Evolutionary conservation across 2,797 vertebrate genomes (phyloP).

Genomic region (Rhabdomys pumilio): DNA sequence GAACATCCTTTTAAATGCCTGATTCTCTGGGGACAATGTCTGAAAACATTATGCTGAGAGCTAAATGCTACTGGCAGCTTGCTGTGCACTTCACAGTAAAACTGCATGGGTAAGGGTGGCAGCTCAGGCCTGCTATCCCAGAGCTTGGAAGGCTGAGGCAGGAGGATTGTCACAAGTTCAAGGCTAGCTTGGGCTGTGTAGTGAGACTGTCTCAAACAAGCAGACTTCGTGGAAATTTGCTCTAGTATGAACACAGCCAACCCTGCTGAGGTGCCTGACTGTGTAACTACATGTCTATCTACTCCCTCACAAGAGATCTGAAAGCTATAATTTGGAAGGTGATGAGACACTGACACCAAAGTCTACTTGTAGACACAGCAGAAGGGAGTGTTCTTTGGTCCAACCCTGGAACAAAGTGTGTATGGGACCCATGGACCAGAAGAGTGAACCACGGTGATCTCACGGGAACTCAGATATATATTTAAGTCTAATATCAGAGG

Average conservation of each 20-base stretch:
- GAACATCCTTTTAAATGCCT: background rate
- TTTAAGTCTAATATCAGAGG: slow-evolving; percentile 20
- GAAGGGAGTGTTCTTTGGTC: slow-evolving; percentile 29
- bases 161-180: background rate
- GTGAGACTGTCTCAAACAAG: background rate
- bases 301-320: background rate
- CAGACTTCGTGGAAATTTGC: background rate
- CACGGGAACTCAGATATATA: background rate
- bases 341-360: slow-evolving; percentile 25
- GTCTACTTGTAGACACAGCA: background rate
- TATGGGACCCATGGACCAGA: slow-evolving; percentile 1
- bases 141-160: background rate
- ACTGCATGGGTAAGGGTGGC: background rate
- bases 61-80: background rate
- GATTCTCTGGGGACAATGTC: background rate
- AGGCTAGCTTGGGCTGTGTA: background rate
- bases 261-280: background rate
- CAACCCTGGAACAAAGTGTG: background rate
- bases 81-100: background rate
- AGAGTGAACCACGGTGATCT: background rate
- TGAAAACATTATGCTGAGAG: background rate
- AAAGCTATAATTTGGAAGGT: background rate
- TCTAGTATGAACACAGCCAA: background rate
- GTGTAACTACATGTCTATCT: background rate
- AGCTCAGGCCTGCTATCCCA: background rate